Evolutionary conservation across 2,797 vertebrate genomes (phyloP).

Genomic region (Anas acuta): DNA sequence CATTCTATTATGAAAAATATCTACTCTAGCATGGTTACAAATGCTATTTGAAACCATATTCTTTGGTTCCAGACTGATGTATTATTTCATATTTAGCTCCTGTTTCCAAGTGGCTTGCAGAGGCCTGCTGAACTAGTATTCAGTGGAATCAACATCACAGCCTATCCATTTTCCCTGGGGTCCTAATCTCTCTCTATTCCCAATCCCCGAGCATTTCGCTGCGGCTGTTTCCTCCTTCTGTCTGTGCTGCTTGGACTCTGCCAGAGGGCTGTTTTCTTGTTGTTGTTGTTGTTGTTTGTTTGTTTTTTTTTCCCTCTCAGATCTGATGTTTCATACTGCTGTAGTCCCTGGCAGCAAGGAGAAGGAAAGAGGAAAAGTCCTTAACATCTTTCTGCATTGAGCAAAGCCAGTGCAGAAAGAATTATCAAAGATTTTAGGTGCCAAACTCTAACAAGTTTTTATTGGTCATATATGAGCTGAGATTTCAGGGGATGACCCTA

Average conservation of each 20-base stretch:
- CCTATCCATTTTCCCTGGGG: neutral
- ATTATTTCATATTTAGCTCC: conserved; percentile 12
- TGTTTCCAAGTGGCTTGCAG: neutral
- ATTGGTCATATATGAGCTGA: neutral
- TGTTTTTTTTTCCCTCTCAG: neutral
- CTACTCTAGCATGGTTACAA: neutral
- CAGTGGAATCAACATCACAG: conserved; percentile 23
- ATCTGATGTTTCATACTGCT: neutral
- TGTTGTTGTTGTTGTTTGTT: too few relatives aligned
- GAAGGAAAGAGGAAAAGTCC: neutral
- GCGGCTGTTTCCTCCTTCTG: neutral
- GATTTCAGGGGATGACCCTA: neutral
- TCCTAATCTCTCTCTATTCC: conserved; percentile 28
- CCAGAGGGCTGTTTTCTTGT: neutral
- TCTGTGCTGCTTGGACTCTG: neutral
- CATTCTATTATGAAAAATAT: neutral
- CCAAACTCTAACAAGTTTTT: neutral
- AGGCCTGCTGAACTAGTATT: neutral
- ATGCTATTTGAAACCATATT: conserved; percentile 11
- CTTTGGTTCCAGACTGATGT: neutral
- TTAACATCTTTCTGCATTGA: neutral
- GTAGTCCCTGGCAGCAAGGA: neutral
- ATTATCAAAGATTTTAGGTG: neutral
- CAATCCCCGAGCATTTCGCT: conserved; percentile 1
- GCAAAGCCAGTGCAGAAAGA: neutral